Evolutionary conservation across 1,140 invertebrate genomes (phyloP), one percentile per base, ranked within the genome.

Genomic region (Aradophagus sp.): DNA sequence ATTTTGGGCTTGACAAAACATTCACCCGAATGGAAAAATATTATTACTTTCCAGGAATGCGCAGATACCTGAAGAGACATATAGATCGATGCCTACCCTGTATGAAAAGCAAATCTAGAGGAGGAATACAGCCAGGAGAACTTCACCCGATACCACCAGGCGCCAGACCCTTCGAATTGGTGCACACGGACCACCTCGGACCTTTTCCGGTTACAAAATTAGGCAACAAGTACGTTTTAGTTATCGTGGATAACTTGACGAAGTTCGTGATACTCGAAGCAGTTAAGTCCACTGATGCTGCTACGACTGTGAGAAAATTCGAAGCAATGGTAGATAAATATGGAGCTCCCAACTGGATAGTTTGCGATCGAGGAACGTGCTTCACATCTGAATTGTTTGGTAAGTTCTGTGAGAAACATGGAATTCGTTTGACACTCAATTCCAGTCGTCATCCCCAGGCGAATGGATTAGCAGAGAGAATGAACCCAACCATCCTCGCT

Each of bases 401-500:
- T 34, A 27, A 56, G 14, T 73, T 74, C 48, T 73, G 70, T 19
- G 17, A 61, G 2, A 16, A 11, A 52, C 59, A 14, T 0, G 35
- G 15, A 12, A 39, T 52, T 38, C 1, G 2, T 6, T 70, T 78
- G 26, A 70, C 76, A 0, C 10, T 66, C 7, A 81, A 72, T 31
- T 79, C 78, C 0, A 74, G 77, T 15, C 53, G 67, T 7, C 73
- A 74, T 13, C 77, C 81, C 0, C 63, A 76, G 17, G 77, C 74
- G 3, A 81, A 82, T 12, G 71, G 69, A 0, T 42, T 70, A 23
- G 65, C 69, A 0, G 66, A 77, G 13, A 31, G 61, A 1, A 41
- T 61, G 7, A 74, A 74, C 39, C 19, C n/a, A 2, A 67, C 62
- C 0, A 16, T 65, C 1, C 16, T 66, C 1, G 45, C 71, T 0